Base-by-base conservation (phyloP, 2,797 vertebrate species). In the Lycodopsis pacificus region DNA sequence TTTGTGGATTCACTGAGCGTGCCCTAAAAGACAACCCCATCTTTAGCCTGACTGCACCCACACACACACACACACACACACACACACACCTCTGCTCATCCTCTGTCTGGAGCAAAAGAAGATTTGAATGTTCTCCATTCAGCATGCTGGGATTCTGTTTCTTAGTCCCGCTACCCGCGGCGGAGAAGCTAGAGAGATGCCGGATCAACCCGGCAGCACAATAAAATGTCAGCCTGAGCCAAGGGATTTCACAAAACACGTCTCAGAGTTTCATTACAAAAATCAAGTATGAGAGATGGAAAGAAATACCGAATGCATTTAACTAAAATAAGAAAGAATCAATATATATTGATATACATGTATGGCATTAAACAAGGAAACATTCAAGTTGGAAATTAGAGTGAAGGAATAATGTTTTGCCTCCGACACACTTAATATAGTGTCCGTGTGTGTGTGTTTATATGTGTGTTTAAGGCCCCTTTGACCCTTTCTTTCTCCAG, bases 1-100 rank as follows among this genome's bases (percentile, higher is more conserved):
- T 81, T 70, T 77, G 77, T 79, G 71, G 63, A 89, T 83, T 75
- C 91, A 77, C 73, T 58, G 68, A 92, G 86, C 66, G 70, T 88
- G 83, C 76, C 73, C 79, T 69, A 85, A 86, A 91, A 90, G 80
- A 90, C 88, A 91, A 91, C 91, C 88, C 87, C 84, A 67, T 94
- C 88, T 90, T 89, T 78, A 89, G 84, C 82, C 77, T 48, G 75
- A 83, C 80, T 80, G 88, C 85, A 71, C 79, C 80, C 27, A 27
- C 27, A 5, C 30, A 30, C 27, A 3, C 30, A 30, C 77, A 77
- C 86, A 90, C 89, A n/a, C 27, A 27, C 27, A 5, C 30, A 30
- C 27, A 3, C 30, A 30, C 77, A 77, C 86, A 90, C 89, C 88
- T 91, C 80, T 68, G 84, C 87, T 90, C 87, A 81, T 86, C 77